Base-by-base conservation (phyloP, 2,797 vertebrate genomes). In the Apogon talboti region DNA sequence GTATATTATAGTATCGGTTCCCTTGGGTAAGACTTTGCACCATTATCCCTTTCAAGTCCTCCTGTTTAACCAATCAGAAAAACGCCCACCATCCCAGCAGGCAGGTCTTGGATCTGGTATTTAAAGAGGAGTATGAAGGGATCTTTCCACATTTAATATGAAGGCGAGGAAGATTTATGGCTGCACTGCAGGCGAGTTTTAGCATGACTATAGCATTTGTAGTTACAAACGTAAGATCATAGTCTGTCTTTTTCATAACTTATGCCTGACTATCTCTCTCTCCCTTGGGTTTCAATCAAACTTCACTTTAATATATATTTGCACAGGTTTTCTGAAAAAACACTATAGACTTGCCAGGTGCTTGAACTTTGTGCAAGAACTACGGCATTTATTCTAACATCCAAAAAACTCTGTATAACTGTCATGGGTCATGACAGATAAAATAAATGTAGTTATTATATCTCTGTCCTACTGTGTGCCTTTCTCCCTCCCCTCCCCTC, bases 21-120 rank as follows among this genome's bases (percentile, higher is more conserved):
- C 51, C 44, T 30, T 7, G 4, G 43, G 63, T 65, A 60, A 63
- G 14, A 5, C 58, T 63, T 54, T 68, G 41, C 61, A 73, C 51
- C 61, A 40, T 30, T 24, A 55, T 53, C 54, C 43, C 53, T 71
- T 79, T 80, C 24, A 83, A 64, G 73, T 75, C 46, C 2, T 61
- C 3, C 59, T 90, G 89, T 79, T 90, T 74, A 82, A 91, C 59
- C 68, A 61, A 91, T 90, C 81, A 86, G 42, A 66, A 28, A 47
- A 72, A 73, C 70, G 28, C 72, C 66, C 79, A 86, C 78, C 45
- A 52, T 60, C 59, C 2, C 76, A 80, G 74, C 66, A 46, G 67
- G 61, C 33, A 11, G 12, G 1, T 71, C 45, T 61, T 52, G 30
- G 48, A 70, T 71, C 55, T 44, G 51, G 51, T 50, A 60, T 71